Evolutionary conservation across 2,888 invertebrate genomes (phyloP).

Genomic region (Scaptomyza parva): DNA sequence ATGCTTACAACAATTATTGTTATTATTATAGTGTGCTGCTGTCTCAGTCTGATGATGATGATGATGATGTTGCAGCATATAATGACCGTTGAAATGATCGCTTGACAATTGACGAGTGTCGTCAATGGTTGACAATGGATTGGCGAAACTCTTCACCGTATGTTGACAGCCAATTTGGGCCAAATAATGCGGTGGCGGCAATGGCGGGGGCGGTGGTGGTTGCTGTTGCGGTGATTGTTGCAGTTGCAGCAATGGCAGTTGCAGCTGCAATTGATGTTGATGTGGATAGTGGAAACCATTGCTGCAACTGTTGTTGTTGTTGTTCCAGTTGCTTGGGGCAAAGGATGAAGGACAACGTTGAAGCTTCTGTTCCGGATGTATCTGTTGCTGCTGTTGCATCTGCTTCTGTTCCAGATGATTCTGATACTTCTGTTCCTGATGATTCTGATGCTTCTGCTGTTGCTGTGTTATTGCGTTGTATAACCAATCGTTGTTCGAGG

Average conservation of each 20-base stretch:
- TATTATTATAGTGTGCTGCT: slow-evolving; percentile 1
- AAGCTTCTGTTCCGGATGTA: too few species aligned
- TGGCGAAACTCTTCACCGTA: slow-evolving; percentile 49
- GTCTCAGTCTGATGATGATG: too few species aligned
- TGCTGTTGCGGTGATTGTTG: background rate
- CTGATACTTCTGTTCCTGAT: too few species aligned
- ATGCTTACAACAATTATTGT: slow-evolving; percentile 32
- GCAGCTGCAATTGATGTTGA: slow-evolving; percentile 35
- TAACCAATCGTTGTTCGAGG: slow-evolving; percentile 11
- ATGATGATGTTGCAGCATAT: slow-evolving; percentile 15
- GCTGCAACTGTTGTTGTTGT: background rate
- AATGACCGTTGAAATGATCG: slow-evolving; percentile 20
- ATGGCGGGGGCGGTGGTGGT: background rate
- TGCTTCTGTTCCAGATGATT: too few species aligned
- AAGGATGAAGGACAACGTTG: background rate
- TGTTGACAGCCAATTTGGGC: slow-evolving; percentile 73
- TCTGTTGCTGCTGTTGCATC: too few species aligned
- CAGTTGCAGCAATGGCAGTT: slow-evolving; percentile 4
- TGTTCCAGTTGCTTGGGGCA: slow-evolving; percentile 3
- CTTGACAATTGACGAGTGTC: background rate
- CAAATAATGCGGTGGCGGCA: slow-evolving; percentile 61
- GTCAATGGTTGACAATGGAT: slow-evolving; percentile 26
- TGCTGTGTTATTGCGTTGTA: slow-evolving; percentile 9
- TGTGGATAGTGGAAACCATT: slow-evolving; percentile 10
- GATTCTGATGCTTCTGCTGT: too few species aligned